A percentile compares a stretch with the other conserved stretches of the same genome.
Conservation (phyloP, 2,797 vertebrate species). For the Rhabdomys pumilio region DNA sequence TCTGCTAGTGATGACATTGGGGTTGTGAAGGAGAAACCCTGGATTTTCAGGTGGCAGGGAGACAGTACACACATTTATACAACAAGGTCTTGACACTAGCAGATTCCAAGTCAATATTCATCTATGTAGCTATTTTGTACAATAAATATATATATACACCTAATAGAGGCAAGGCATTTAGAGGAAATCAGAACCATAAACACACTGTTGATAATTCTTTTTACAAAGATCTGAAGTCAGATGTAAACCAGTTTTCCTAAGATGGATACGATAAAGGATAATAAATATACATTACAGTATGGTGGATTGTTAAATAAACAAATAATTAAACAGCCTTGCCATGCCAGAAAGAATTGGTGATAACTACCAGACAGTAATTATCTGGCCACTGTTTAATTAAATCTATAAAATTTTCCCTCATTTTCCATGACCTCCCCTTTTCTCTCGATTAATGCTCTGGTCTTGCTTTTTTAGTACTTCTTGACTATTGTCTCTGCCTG, state of each 20-base stretch:
- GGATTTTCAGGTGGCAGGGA: background rate
- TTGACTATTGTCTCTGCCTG: constrained; percentile 28
- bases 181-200: background rate
- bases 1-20: background rate
- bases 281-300: constrained; percentile 9
- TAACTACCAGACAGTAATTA: background rate
- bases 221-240: constrained; percentile 7
- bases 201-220: constrained; percentile 44
- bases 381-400: constrained; percentile 20
- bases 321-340: constrained; percentile 20
- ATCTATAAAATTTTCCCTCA: background rate
- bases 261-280: constrained; percentile 26
- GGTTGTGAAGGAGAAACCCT: background rate
- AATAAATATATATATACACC: constrained; percentile 42
- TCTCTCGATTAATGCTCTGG: background rate
- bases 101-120: constrained; percentile 52
- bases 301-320: constrained; percentile 12
- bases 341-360: constrained; percentile 29
- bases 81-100: constrained; percentile 6
- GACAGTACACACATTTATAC: background rate
- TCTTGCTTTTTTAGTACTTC: background rate
- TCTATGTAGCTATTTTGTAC: constrained; percentile 16
- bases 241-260: background rate
- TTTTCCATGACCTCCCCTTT: background rate
- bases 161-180: background rate